Evolutionary conservation across 2,113 vertebrate species (phyloP).

Genomic region (Triplophysa dalaica): DNA sequence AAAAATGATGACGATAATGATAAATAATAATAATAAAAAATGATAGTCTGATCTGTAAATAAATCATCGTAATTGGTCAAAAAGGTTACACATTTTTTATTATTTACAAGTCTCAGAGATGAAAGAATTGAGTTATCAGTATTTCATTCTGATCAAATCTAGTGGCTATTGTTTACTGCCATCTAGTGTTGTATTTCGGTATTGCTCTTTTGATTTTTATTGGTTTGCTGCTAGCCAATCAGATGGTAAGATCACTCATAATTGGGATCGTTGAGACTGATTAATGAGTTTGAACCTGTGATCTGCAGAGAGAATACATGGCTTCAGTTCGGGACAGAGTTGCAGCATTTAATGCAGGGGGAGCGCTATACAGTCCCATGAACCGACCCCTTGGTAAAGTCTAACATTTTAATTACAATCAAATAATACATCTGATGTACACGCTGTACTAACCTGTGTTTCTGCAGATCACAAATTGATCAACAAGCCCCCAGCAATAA

Average conservation of each 20-base stretch:
- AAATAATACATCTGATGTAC: not conserved
- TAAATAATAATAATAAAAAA: too few relatives aligned
- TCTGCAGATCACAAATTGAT: constrained; percentile 32
- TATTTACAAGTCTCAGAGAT: too few relatives aligned
- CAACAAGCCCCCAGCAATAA: not conserved
- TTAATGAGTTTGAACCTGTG: not conserved
- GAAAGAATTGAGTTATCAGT: too few relatives aligned
- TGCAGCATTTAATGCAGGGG: constrained; percentile 38
- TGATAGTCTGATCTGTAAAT: too few relatives aligned
- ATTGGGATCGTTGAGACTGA: not conserved
- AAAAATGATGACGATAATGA: too few relatives aligned
- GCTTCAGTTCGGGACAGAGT: constrained; percentile 44
- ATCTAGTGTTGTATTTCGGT: not conserved
- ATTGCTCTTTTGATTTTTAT: not conserved
- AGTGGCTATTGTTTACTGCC: constrained; percentile 25
- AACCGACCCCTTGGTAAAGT: constrained; percentile 27
- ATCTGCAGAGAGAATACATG: constrained; percentile 4
- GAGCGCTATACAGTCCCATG: constrained; percentile 46
- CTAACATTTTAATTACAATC: not conserved
- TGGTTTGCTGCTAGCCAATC: constrained; percentile 22
- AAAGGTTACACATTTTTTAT: too few relatives aligned
- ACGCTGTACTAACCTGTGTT: not conserved
- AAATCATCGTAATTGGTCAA: too few relatives aligned
- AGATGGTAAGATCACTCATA: constrained; percentile 23
- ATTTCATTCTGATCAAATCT: too few relatives aligned